Base-by-base conservation (phyloP, 1,140 invertebrate species). In the Dendrolimus kikuchii region DNA sequence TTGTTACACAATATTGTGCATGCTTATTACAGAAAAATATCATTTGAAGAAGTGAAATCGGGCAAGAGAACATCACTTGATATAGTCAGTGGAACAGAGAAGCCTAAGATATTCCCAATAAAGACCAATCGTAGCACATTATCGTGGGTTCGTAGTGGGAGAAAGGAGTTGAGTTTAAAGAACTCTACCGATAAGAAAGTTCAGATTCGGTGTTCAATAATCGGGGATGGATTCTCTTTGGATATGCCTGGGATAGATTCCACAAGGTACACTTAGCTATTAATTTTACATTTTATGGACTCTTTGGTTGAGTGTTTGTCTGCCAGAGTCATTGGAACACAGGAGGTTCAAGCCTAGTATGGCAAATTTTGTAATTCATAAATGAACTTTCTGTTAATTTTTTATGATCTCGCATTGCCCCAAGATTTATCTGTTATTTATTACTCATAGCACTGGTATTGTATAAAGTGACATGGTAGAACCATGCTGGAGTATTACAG, bases 141-240 rank as follows among this genome's bases (percentile, higher is more conserved):
- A 57, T 81, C 77, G 0, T 86, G 77, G 77, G 71, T 81, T 4
- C 58, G 81, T 5, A 44, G 62, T 0, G 82, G 73, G 0, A 64
- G 77, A 10, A 86, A 81, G 46, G 77, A 84, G 47, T 53, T 86
- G 4, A 82, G 72, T 50, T 52, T 86, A 42, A 81, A 81, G 48
- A 86, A 86, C 43, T 59, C 62, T 5, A 64, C 65, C 0, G 60
- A 84, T 49, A 78, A 71, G 46, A 81, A 76, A 55, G 54, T 83
- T 8, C 71, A 80, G 9, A 62, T 84, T n/a, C 59, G 73, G 7
- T 83, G 77, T 51, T 71, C 80, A 39, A 71, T 86, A 40, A 8
- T 80, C 0, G 82, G 82, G 2, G 79, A 81, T 8, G 79, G 77
- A 2, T 86, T 81, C 43, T 59, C 66, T 0, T 69, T 86, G 45